Evolutionary conservation across 2,797 vertebrate genomes (phyloP), one percentile per base, ranked within the genome.

Genomic region (Monodelphis domestica): DNA sequence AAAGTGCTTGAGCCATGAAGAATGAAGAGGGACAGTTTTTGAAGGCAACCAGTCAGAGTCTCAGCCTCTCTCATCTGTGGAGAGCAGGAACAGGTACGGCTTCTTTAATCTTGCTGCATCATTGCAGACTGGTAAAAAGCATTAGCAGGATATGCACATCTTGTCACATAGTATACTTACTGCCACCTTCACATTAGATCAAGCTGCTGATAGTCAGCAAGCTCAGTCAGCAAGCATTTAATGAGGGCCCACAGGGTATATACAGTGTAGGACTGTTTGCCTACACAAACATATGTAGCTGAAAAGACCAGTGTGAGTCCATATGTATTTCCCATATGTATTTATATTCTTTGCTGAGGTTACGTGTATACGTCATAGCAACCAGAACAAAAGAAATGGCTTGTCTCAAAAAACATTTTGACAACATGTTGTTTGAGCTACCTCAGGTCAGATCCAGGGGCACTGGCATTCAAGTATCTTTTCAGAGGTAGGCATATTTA

Each of bases 401-500:
- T 90, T 91, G 63, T 94, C 53, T 89, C n/a, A 91, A 94, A 90
- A 51, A 94, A 0, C 29, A 89, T 89, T 84, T 54, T 59, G 50
- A 91, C 14, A 90, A 92, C 29, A 89, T 87, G 28, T 50, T 91
- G 6, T 88, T 55, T 52, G n/a, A 88, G n/a, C 88, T 93, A 2
- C 45, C 55, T 96, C 90, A 51, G 70, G 53, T 92, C 93, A 91
- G 55, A 70, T 70, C 5, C n/a, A 70, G n/a, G n/a, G 5, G 2
- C 15, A n/a, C 14, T n/a, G 33, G 17, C 87, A 91, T 92, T 93
- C 53, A 53, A 92, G 91, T 59, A 52, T 0, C 91, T 90, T 78
- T 95, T 87, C 52, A 70, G 38, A 91, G 15, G 63, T 88, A 10
- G 14, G 4, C 26, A 4, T 56, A 89, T 53, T n/a, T 92, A 28